Percentiles rank a stretch among this genome's conserved stretches.
Evolutionary conservation across 2,888 invertebrate genomes (phyloP).

Genomic region (Zaprionus lineosus): DNA sequence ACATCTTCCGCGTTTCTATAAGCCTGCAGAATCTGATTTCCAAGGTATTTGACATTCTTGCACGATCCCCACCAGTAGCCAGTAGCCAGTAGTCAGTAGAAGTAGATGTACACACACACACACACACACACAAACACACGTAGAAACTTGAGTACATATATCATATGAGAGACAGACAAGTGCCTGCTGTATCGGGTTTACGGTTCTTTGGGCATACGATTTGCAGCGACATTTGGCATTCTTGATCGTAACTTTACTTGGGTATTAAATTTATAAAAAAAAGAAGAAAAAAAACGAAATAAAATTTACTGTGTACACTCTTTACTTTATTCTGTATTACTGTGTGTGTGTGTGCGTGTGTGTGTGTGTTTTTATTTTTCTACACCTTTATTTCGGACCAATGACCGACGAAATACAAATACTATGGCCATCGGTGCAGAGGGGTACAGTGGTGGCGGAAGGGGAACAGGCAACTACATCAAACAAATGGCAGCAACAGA

Average conservation of each 20-base stretch:
- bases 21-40: neutral
- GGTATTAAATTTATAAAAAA: no score
- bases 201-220: conserved; percentile 11
- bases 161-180: no score
- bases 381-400: conserved; percentile 70
- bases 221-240: conserved; percentile 64
- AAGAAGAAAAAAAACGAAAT: no score
- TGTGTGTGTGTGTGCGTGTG: conserved; percentile 25
- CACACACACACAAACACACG: no score
- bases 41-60: conserved; percentile 52
- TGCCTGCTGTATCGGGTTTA: conserved; percentile 16
- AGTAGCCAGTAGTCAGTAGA: no score
- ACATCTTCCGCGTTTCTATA: conserved; percentile 55
- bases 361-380: conserved; percentile 31
- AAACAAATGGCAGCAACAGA: conserved; percentile 48
- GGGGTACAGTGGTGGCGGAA: neutral
- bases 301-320: no score
- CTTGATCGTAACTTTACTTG: conserved; percentile 29
- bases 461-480: conserved; percentile 9
- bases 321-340: conserved; percentile 9
- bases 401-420: conserved; percentile 72
- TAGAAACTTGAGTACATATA: no score
- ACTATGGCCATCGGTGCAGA: conserved; percentile 48
- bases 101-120: no score
- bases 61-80: no score